phyloP scores from a whole-genome alignment of 1,140 invertebrate species.

The Eupristina koningsbergeri region DNA sequence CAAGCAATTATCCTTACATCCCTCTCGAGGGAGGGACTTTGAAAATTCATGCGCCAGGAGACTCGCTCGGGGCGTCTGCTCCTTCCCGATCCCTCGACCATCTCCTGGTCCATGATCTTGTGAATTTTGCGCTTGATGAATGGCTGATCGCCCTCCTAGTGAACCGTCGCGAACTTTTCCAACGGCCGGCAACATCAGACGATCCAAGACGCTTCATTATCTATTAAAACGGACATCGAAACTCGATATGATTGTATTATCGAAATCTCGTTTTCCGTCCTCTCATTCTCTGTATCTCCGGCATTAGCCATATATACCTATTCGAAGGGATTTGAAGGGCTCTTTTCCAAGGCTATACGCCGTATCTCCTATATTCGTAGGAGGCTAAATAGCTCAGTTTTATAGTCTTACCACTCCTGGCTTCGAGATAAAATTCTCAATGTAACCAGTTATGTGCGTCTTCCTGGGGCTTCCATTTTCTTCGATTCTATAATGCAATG shows the following conservation, averaged over 20 bases:
- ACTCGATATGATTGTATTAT: constrained; percentile 31
- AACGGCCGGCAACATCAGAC: background rate
- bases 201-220: background rate
- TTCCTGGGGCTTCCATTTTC: background rate
- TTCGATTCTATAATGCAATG: background rate
- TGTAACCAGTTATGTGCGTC: background rate
- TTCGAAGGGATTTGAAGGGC: background rate
- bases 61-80: background rate
- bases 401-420: background rate
- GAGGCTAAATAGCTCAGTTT: background rate
- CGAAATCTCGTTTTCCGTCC: constrained; percentile 42
- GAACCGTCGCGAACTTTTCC: background rate
- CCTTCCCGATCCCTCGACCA: too few species aligned
- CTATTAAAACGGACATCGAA: background rate
- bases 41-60: constrained; percentile 5
- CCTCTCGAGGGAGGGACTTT: background rate
- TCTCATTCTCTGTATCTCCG: background rate
- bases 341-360: too few species aligned
- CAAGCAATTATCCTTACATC: constrained; percentile 2
- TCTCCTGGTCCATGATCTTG: background rate
- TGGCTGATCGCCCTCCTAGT: background rate
- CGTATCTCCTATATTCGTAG: background rate
- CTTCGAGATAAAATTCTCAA: background rate
- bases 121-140: constrained; percentile 9
- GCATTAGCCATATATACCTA: background rate